These are phyloP conservation scores for Paraplagusia blochii DNA, from an alignment of 2,113 vertebrate species.

Conservation along the genomic window DNA sequence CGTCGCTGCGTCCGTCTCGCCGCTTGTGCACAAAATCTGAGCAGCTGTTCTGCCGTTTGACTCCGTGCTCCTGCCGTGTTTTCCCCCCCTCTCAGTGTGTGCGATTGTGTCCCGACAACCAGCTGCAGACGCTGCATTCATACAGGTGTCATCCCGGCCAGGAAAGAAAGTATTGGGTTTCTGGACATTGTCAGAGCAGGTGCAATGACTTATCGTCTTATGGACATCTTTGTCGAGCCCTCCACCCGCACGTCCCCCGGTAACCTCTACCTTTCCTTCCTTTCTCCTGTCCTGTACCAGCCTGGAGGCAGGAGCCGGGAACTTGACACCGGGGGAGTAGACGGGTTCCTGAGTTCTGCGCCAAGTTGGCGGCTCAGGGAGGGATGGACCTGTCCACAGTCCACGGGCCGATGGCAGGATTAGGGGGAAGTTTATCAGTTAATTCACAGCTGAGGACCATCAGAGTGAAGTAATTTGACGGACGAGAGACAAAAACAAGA, in stretches of 20 bases:
- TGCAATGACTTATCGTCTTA: conserved; percentile 58
- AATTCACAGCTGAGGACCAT: conserved; percentile 28
- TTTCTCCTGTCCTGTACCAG: conserved; percentile 19
- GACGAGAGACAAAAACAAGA: conserved; percentile 14
- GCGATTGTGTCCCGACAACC: conserved; percentile 23
- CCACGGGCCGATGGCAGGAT: conserved; percentile 14
- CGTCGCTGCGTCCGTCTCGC: not conserved
- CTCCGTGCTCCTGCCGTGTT: not conserved
- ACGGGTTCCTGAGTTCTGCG: conserved; percentile 7
- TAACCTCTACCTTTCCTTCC: conserved; percentile 27
- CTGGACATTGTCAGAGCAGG: conserved; percentile 58
- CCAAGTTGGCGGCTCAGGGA: conserved; percentile 9
- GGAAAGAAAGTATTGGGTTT: conserved; percentile 47
- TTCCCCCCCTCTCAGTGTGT: not conserved
- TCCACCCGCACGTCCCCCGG: not conserved
- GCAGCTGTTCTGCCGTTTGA: conserved; percentile 7
- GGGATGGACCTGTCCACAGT: conserved; percentile 9
- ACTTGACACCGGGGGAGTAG: conserved; percentile 25
- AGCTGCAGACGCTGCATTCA: conserved; percentile 45
- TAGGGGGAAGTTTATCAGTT: conserved; percentile 38
- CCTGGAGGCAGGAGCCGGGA: conserved; percentile 39
- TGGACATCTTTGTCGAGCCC: conserved; percentile 33
- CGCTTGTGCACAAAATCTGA: conserved; percentile 12
- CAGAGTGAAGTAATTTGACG: conserved; percentile 24
- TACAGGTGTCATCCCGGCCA: conserved; percentile 48